phyloP scores from a whole-genome alignment of 2,797 vertebrate species.

The Lateolabrax maculatus region DNA sequence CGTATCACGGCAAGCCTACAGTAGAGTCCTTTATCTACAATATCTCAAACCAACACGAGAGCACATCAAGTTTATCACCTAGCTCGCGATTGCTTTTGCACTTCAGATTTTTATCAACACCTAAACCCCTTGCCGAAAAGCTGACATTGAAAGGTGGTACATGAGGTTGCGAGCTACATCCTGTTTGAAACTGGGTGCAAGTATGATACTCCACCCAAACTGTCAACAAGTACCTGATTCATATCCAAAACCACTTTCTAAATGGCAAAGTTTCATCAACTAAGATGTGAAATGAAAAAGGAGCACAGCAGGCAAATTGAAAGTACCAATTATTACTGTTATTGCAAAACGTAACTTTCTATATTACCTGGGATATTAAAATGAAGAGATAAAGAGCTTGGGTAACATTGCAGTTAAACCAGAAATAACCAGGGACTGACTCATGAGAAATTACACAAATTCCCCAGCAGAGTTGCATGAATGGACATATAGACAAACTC shows the following conservation, averaged over 20 bases:
- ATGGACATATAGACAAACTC: conserved; percentile 22
- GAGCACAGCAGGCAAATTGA: not conserved
- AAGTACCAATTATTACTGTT: not conserved
- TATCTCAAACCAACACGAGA: not conserved
- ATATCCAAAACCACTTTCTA: conserved; percentile 34
- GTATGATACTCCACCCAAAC: conserved; percentile 77
- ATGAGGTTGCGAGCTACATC: conserved; percentile 63
- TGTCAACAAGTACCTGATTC: conserved; percentile 72
- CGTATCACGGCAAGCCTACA: not conserved
- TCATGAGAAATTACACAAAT: conserved; percentile 13
- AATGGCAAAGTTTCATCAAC: conserved; percentile 12
- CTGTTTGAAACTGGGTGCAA: conserved; percentile 71
- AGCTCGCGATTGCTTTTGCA: not conserved
- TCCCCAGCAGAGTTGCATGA: conserved; percentile 21
- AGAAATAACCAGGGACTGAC: conserved; percentile 9
- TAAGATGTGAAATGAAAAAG: conserved; percentile 6
- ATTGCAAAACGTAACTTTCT: not conserved
- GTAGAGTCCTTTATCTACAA: conserved; percentile 9
- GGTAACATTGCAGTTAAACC: not conserved
- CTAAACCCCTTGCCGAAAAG: conserved; percentile 16
- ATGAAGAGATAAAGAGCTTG: not conserved
- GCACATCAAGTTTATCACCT: not conserved
- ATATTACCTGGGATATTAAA: not conserved
- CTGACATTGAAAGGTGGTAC: conserved; percentile 48
- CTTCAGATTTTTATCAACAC: conserved; percentile 46